These are phyloP conservation scores for Amazona vittata DNA, from an alignment of 2,113 vertebrate genomes.

Conservation along the genomic window DNA sequence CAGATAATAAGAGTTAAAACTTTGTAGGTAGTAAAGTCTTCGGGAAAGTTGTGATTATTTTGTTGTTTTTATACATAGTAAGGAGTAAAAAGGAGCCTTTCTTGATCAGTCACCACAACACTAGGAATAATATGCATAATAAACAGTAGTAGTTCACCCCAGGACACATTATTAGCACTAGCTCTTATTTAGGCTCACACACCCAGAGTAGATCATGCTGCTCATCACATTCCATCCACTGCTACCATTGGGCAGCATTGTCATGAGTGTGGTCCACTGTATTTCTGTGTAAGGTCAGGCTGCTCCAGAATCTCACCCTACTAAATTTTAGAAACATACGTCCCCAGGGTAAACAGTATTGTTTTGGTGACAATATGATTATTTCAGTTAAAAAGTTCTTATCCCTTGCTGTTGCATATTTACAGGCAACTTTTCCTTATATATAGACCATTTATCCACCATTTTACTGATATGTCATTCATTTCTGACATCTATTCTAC, in stretches of 20 bases:
- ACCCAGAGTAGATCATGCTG: not conserved
- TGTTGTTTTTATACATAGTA: not conserved
- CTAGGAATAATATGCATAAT: not conserved
- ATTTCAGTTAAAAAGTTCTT: not conserved
- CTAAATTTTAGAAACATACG: not conserved
- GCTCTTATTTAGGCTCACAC: not conserved
- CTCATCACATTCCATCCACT: not conserved
- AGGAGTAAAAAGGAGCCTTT: not conserved
- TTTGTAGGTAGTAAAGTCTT: not conserved
- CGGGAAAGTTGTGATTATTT: not conserved
- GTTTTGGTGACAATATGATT: not conserved
- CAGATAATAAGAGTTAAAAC: not conserved
- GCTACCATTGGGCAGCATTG: not conserved
- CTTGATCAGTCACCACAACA: not conserved
- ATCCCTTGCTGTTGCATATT: rapidly evolving
- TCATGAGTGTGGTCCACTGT: rapidly evolving
- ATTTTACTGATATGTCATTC: not conserved
- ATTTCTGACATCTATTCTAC: not conserved
- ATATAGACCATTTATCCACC: not conserved
- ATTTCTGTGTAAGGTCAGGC: not conserved
- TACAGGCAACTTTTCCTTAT: not conserved
- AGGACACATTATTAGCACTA: not conserved
- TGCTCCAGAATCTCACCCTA: not conserved
- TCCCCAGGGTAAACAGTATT: not conserved
- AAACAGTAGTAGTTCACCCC: not conserved